Conservation (phyloP, 30 jellyfish, hydroid and myxozoan species). For the Catostylus mosaicus region DNA sequence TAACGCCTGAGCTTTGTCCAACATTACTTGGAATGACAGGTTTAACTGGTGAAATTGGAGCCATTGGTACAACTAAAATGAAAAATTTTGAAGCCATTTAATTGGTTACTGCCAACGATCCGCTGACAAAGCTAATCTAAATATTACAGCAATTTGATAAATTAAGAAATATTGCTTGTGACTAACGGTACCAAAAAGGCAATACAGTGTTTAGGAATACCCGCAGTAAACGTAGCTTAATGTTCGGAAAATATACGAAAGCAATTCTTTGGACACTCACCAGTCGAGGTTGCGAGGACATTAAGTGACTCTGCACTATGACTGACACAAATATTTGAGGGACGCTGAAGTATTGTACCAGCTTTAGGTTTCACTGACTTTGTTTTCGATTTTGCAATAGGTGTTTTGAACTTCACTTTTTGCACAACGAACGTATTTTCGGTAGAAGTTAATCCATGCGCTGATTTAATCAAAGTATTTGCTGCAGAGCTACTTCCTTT, state of each 20-base stretch:
- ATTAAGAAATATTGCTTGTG: too few relatives aligned
- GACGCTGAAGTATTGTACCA: slow-evolving; percentile 56
- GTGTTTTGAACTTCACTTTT: slow-evolving; percentile 87
- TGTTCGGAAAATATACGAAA: too few relatives aligned
- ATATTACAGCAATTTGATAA: too few relatives aligned
- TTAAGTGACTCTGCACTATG: slow-evolving; percentile 56
- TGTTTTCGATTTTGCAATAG: slow-evolving; percentile 75
- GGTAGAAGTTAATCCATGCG: slow-evolving; percentile 14
- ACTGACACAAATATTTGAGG: slow-evolving; percentile 23
- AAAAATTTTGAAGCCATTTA: not conserved
- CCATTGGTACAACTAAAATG: slow-evolving; percentile 74
- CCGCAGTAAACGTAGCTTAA: too few relatives aligned
- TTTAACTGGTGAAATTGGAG: slow-evolving; percentile 86
- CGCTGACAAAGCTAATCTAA: too few relatives aligned
- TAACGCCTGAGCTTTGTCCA: not conserved
- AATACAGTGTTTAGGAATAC: too few relatives aligned
- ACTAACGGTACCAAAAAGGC: too few relatives aligned
- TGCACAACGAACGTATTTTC: slow-evolving; percentile 40
- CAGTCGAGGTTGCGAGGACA: slow-evolving; percentile 67
- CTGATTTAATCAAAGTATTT: not conserved
- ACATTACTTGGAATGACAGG: slow-evolving; percentile 34
- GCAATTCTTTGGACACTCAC: too few relatives aligned
- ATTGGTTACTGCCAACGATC: too few relatives aligned
- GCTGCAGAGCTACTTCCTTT: not conserved
- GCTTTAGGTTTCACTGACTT: slow-evolving; percentile 83